phyloP scores from a whole-genome alignment of 2,113 vertebrate genomes.

The Nyctereutes procyonoides region DNA sequence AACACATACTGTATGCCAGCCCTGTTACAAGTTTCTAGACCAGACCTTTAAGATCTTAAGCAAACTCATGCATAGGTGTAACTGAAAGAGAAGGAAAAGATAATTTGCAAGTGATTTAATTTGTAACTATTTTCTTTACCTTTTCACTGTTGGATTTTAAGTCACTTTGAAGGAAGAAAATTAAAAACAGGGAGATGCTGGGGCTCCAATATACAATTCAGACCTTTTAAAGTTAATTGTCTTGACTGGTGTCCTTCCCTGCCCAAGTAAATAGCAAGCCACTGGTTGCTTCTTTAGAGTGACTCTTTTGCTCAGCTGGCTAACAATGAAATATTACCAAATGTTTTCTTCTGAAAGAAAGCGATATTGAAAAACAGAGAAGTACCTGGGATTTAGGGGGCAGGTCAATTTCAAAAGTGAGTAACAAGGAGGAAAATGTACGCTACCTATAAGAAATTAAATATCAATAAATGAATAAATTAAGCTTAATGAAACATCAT shows the following conservation, averaged over 20 bases:
- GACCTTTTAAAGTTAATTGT: not conserved
- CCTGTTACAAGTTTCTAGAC: not conserved
- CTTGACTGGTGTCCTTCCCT: not conserved
- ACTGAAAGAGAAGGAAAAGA: not conserved
- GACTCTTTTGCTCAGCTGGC: not conserved
- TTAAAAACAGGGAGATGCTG: not conserved
- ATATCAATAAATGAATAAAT: not conserved
- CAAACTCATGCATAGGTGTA: not conserved
- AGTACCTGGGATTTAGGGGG: not conserved
- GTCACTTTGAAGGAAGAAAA: not conserved
- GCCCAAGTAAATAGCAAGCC: not conserved
- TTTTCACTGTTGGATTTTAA: not conserved
- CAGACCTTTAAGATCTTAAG: not conserved
- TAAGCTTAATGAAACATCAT: not conserved
- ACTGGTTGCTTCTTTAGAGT: not conserved
- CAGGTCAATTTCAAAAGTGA: not conserved
- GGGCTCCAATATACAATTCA: not conserved
- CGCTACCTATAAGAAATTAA: not conserved
- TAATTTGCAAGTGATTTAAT: not conserved
- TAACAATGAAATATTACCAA: not conserved
- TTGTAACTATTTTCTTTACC: not conserved
- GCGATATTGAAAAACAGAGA: not conserved
- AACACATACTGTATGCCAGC: not conserved
- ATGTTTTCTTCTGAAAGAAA: not conserved
- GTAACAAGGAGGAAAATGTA: not conserved